Percentiles rank a stretch among this genome's conserved stretches.
Conservation (phyloP, 2,113 vertebrate species). For the Eublepharis macularius region DNA sequence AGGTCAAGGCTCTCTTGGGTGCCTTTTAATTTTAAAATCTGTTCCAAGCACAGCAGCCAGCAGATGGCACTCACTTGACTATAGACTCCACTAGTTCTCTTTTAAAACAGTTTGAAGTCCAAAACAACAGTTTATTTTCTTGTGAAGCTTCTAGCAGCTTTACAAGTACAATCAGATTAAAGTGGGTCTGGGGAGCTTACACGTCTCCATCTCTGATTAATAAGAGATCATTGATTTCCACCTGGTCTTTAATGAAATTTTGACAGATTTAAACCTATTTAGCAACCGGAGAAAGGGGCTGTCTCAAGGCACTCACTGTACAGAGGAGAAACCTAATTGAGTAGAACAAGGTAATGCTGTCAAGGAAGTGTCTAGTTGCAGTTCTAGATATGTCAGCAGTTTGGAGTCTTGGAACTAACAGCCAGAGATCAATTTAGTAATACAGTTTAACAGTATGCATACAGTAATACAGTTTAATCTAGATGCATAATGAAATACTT, state of each 20-base stretch:
- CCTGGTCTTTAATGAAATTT: slow-evolving; percentile 32
- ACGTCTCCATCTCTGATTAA: slow-evolving; percentile 38
- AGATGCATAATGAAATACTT: too few relatives aligned
- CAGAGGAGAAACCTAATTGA: background rate
- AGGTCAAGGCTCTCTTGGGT: background rate
- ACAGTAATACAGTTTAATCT: too few relatives aligned
- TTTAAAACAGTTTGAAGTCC: background rate
- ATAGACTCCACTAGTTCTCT: background rate
- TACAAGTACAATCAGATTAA: slow-evolving; percentile 40
- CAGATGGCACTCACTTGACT: background rate
- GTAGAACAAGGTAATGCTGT: background rate
- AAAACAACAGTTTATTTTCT: slow-evolving; percentile 8
- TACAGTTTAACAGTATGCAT: too few relatives aligned
- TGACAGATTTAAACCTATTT: slow-evolving; percentile 19
- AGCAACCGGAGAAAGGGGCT: background rate
- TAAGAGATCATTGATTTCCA: slow-evolving; percentile 34
- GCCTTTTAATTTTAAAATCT: background rate
- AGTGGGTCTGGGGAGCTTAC: background rate
- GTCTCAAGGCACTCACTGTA: background rate
- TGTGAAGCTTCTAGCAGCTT: slow-evolving; percentile 33
- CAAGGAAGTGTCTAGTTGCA: background rate
- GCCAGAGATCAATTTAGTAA: too few relatives aligned
- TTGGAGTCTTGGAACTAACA: too few relatives aligned
- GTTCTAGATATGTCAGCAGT: background rate
- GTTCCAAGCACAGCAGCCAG: background rate